These are phyloP conservation scores for Peromyscus melanophrys DNA, from an alignment of 2,797 vertebrate genomes.

Conservation along the genomic window DNA sequence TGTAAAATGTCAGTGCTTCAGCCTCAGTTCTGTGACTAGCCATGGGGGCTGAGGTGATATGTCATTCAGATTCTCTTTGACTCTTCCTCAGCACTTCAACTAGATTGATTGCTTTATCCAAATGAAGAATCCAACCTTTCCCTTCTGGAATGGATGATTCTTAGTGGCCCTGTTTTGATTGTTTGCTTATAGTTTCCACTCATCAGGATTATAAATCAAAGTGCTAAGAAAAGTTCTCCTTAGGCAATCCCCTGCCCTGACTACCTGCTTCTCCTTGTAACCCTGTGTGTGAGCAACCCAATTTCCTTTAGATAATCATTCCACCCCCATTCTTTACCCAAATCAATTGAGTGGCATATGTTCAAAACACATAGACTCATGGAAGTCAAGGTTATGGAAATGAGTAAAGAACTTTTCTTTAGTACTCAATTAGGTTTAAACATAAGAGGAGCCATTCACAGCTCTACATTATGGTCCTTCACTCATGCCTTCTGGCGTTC, in stretches of 20 bases:
- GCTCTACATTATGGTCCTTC: neutral
- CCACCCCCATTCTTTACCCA: neutral
- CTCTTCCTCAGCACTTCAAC: neutral
- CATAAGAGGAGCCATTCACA: neutral
- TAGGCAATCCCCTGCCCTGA: neutral
- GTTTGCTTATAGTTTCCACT: slow-evolving; percentile 18
- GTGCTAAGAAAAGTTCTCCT: neutral
- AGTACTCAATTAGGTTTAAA: neutral
- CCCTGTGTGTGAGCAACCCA: neutral
- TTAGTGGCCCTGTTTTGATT: slow-evolving; percentile 22
- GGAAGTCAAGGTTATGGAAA: neutral
- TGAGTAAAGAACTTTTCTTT: neutral
- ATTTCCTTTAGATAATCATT: neutral
- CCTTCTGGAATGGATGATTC: neutral
- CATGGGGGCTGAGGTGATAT: neutral
- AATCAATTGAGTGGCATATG: neutral
- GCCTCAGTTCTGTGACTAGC: neutral
- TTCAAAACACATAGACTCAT: neutral
- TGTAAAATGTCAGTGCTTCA: neutral
- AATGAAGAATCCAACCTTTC: neutral
- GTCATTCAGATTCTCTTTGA: slow-evolving; percentile 42
- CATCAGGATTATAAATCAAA: neutral
- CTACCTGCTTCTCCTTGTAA: neutral
- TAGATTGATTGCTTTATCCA: neutral
- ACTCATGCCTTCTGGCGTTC: neutral